Conservation (phyloP, 2,113 vertebrate species). For the Verasper variegatus region DNA sequence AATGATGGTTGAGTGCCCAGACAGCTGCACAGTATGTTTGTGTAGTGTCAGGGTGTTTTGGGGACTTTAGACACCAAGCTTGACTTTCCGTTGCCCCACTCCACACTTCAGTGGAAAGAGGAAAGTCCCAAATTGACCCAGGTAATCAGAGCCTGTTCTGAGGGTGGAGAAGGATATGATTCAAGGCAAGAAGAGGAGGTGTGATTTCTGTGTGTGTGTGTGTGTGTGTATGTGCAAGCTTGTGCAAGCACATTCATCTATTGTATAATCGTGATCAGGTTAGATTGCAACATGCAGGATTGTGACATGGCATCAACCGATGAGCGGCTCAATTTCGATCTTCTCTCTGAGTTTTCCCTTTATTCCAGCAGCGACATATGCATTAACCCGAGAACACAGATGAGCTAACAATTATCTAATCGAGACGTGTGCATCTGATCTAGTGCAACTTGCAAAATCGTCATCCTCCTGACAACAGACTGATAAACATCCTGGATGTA, state of each 20-base stretch:
- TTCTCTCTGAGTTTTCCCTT: not conserved
- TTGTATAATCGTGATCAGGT: not conserved
- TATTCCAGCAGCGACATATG: conserved; percentile 2
- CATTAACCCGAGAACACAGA: not conserved
- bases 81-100: conserved; percentile 70
- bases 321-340: not conserved
- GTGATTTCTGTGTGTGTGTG: not conserved
- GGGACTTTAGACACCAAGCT: conserved; percentile 80
- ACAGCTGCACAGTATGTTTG: conserved; percentile 64
- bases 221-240: not conserved
- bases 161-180: conserved; percentile 31
- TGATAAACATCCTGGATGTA: not conserved
- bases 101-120: conserved; percentile 69
- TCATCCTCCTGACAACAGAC: too few species aligned
- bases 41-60: conserved; percentile 73
- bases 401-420: not conserved
- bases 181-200: conserved; percentile 21
- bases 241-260: not conserved
- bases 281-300: conserved; percentile 1
- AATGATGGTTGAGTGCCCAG: conserved; percentile 54
- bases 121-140: conserved; percentile 87
- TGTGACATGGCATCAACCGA: not conserved
- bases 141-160: conserved; percentile 66
- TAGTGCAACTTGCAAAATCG: not conserved
- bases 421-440: too few species aligned